Percentiles rank a stretch among this genome's conserved stretches.
Evolutionary conservation across 2,888 invertebrate species (phyloP).

Genomic region (Meloe dianella): DNA sequence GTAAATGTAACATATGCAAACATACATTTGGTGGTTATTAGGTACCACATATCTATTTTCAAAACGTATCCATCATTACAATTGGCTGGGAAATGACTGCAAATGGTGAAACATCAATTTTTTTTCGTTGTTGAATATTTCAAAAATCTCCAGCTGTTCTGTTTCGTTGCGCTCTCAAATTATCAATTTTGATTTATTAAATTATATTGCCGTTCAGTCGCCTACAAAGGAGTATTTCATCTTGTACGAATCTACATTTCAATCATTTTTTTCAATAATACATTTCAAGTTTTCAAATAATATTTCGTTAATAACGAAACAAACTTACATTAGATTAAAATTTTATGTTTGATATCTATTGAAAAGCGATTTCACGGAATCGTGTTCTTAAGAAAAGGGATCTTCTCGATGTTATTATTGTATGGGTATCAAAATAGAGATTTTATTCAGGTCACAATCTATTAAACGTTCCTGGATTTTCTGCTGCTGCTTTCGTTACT

Average conservation of each 20-base stretch:
- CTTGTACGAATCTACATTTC: background rate
- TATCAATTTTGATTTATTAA: too few relatives aligned
- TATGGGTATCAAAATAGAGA: background rate
- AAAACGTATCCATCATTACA: too few relatives aligned
- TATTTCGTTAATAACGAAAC: background rate
- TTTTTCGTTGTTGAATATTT: too few relatives aligned
- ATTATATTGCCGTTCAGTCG: too few relatives aligned
- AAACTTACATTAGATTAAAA: background rate
- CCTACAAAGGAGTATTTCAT: background rate
- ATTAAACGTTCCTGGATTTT: background rate
- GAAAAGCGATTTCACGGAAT: background rate
- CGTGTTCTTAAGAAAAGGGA: background rate
- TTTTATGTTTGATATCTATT: background rate
- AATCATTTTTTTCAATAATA: background rate
- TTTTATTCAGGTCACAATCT: background rate
- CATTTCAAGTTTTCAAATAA: background rate
- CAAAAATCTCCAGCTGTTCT: too few relatives aligned
- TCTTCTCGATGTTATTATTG: background rate
- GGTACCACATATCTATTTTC: background rate
- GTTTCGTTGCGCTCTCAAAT: too few relatives aligned
- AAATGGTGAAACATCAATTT: too few relatives aligned
- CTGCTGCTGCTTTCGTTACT: background rate
- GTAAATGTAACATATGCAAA: background rate
- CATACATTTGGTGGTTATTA: background rate
- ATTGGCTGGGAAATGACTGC: too few relatives aligned